Base-by-base conservation (phyloP, 2,797 vertebrate species). In the Perodicticus potto region DNA sequence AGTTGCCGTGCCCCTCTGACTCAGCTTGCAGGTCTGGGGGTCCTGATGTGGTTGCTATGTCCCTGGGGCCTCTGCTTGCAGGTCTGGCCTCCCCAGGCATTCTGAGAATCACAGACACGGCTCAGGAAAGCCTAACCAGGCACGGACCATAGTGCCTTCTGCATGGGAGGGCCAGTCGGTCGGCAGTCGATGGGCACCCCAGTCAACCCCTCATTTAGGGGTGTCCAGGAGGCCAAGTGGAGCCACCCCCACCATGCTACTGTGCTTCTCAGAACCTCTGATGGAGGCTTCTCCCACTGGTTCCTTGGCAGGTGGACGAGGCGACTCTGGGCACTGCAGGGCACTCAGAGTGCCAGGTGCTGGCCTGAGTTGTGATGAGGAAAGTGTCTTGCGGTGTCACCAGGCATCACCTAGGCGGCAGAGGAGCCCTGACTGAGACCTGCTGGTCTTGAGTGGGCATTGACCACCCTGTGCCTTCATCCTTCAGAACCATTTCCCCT, bases 151-250 rank as follows among this genome's bases (percentile, higher is more conserved):
- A 1, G 67, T 0, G 0, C 1, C 9, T 19, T 32, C 72, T 11
- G 2, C 0, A 0, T 27, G 61, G 6, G 27, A 63, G 0, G 7
- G 25, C 16, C 0, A 1, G 37, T 45, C 57, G 0, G 0, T 27
- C 32, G 49, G 65, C 8, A 19, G n/a, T 16, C 23, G 0, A 0
- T 0, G 23, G 81, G 17, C 23, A 72, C 23, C 29, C 5, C 45
- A 1, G 7, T 45, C 34, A 53, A 6, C 14, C n/a, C 27, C 65
- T 63, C 29, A 29, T n/a, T 1, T 12, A 8, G 5, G 37, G 29
- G 5, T 0, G 59, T 17, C 53, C 8, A 10, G 49, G 67, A 86
- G 32, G 37, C 37, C 49, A 17, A 0, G 16, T 0, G 59, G 19
- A 25, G 53, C 65, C 17, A 4, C 34, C 34, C 5, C 11, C 17